Base-by-base conservation (phyloP, 64 coral and sea anemone genomes). In the Cladopsammia gracilis region DNA sequence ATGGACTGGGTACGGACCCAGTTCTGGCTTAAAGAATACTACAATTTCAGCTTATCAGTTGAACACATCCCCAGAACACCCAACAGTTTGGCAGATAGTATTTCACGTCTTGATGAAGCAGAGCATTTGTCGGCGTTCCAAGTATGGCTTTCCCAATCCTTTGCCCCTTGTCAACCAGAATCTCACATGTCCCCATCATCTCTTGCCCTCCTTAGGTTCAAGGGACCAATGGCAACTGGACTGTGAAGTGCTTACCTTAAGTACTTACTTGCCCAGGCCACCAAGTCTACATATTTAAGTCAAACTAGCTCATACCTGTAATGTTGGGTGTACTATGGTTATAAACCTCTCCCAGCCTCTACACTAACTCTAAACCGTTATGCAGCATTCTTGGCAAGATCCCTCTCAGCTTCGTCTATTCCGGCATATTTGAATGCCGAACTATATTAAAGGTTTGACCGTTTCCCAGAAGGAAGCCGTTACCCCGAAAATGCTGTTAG, bases 121-220 rank as follows among this genome's bases (percentile, higher is more conserved):
- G 10, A 12, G 11, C 53, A 79, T 53, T 79, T 52, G 77, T 53
- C 77, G 61, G 10, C 0, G 77, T 79, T 79, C 77, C 54, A 79
- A 79, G 77, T 53, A 60, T 79, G 77, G 77, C 77, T 79, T 20
- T 79, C 77, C 56, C 24, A 58, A 12, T 79, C 56, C 77, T 15
- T 34, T 73, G 44, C 1, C 34, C 42, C 25, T 16, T 5, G 9
- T 23, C 24, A 73, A 23, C 10, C 59, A 3, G 11, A 79, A 79
- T n/a, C 77, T 60, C 77, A 20, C 77, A 79, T 79, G 77, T 60
- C 77, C 8, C 10, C n/a, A 58, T 58, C 59, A 15, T 79, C 23
- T 79, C 56, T 79, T 79, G 56, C 77, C 13, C 77, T 58, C 56
- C 77, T 79, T 61, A 60, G 77, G 59, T 79, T 53, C 77, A 78